Conservation (phyloP, 1,140 invertebrate species). For the Achroia grisella region DNA sequence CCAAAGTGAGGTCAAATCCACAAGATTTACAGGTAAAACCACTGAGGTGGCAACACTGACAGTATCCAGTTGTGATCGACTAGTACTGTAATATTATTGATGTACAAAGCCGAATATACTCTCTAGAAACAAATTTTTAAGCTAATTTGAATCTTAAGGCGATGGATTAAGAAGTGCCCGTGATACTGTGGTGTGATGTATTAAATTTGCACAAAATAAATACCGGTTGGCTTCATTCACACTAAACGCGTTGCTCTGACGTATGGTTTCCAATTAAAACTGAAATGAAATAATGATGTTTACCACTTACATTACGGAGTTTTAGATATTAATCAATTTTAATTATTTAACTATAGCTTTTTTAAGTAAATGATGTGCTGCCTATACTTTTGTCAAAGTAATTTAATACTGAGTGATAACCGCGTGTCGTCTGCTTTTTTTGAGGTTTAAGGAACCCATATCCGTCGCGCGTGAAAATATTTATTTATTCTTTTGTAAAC, state of each 20-base stretch:
- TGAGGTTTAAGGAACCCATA: no score
- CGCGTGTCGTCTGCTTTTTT: no score
- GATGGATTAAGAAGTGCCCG: not conserved
- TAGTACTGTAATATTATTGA: conserved; percentile 43
- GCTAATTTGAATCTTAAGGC: not conserved
- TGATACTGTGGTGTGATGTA: conserved; percentile 5
- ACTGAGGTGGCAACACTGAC: no score
- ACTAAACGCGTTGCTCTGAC: conserved; percentile 17
- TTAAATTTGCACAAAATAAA: conserved; percentile 21
- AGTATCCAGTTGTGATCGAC: conserved; percentile 51
- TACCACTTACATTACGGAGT: conserved; percentile 12
- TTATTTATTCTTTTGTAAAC: no score
- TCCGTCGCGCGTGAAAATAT: no score
- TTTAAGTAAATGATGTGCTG: no score
- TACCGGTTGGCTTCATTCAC: conserved; percentile 52
- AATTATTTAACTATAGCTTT: no score
- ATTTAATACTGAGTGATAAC: no score
- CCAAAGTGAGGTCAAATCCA: no score
- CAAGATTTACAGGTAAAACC: no score
- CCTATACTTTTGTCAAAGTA: no score
- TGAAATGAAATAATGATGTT: conserved; percentile 21
- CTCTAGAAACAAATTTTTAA: not conserved
- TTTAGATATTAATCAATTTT: no score
- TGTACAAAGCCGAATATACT: conserved; percentile 14
- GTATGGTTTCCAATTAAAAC: conserved; percentile 18